These are phyloP conservation scores for Telmatherina bonti DNA, from an alignment of 2,797 vertebrate species.

Conservation along the genomic window DNA sequence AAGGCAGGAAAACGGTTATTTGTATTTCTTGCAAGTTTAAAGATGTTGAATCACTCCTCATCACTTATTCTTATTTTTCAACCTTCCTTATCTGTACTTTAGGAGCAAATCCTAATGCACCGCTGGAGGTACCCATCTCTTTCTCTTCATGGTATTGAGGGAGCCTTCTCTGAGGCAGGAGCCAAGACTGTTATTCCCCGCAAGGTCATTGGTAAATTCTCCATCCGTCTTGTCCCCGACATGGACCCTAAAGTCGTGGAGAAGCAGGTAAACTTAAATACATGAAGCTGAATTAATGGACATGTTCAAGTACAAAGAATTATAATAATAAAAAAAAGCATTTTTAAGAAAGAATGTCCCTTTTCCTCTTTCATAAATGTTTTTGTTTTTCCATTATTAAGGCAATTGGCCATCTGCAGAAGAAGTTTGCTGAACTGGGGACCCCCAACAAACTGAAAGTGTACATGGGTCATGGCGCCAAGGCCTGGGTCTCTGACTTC, in stretches of 20 bases:
- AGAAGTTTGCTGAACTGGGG: conserved; percentile 87
- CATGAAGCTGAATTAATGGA: not conserved
- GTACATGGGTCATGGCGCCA: conserved; percentile 90
- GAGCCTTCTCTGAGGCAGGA: conserved; percentile 91
- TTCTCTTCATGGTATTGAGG: conserved; percentile 96
- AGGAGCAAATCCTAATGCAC: conserved; percentile 95
- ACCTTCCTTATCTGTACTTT: not conserved
- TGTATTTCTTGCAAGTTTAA: rapidly evolving
- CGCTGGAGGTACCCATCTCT: conserved; percentile 95
- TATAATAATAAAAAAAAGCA: not conserved
- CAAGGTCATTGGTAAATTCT: conserved; percentile 97
- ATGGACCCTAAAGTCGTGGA: conserved; percentile 93
- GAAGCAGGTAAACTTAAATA: conserved; percentile 80
- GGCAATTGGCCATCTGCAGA: conserved; percentile 88
- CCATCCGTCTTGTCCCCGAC: conserved; percentile 94
- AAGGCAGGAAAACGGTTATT: conserved; percentile 82
- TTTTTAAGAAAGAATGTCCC: not conserved
- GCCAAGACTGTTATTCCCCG: conserved; percentile 96
- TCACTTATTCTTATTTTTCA: not conserved
- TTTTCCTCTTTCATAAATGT: not conserved
- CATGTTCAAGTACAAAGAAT: not conserved
- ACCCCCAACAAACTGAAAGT: conserved; percentile 93
- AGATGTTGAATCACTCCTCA: rapidly evolving
- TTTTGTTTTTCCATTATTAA: conserved; percentile 45
- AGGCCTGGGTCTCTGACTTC: conserved; percentile 98